Percentiles rank a stretch among this genome's conserved stretches.
Conservation (phyloP, 2,888 invertebrate genomes). For the Mechanitis mazaeus region DNA sequence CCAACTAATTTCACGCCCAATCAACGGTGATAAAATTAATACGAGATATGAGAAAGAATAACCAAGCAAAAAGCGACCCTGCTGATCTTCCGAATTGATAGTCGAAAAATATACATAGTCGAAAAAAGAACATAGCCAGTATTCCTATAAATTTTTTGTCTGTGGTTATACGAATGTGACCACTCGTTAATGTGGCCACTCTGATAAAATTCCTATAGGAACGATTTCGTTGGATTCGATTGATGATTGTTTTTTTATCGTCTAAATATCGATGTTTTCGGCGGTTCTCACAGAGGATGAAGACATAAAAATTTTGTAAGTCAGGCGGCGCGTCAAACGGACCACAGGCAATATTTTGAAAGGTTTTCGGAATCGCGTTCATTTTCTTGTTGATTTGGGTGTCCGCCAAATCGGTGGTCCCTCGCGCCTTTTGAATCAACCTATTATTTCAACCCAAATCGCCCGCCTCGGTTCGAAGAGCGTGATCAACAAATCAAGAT, state of each 20-base stretch:
- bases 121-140: slow-evolving; percentile 56
- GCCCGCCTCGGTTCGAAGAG: slow-evolving; percentile 55
- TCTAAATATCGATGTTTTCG: slow-evolving; percentile 45
- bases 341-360: slow-evolving; percentile 69
- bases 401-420: slow-evolving; percentile 69
- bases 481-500: slow-evolving; percentile 68
- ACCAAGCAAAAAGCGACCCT: slow-evolving; percentile 54
- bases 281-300: slow-evolving; percentile 67
- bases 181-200: slow-evolving; percentile 59
- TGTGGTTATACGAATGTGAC: slow-evolving; percentile 58
- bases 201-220: slow-evolving; percentile 60
- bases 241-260: slow-evolving; percentile 45
- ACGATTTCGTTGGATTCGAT: slow-evolving; percentile 51
- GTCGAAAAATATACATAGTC: slow-evolving; percentile 38
- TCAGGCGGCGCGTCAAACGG: slow-evolving; percentile 65
- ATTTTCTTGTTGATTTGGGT: slow-evolving; percentile 50
- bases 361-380: slow-evolving; percentile 51
- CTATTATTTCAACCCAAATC: slow-evolving; percentile 66
- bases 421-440: slow-evolving; percentile 66
- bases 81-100: slow-evolving; percentile 38
- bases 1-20: slow-evolving; percentile 72
- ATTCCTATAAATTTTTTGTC: slow-evolving; percentile 61
- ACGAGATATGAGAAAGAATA: slow-evolving; percentile 31
- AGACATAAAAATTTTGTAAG: slow-evolving; percentile 72
- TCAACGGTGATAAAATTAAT: slow-evolving; percentile 69